Evolutionary conservation across 2,797 vertebrate genomes (phyloP).

Genomic region (Gila robusta): DNA sequence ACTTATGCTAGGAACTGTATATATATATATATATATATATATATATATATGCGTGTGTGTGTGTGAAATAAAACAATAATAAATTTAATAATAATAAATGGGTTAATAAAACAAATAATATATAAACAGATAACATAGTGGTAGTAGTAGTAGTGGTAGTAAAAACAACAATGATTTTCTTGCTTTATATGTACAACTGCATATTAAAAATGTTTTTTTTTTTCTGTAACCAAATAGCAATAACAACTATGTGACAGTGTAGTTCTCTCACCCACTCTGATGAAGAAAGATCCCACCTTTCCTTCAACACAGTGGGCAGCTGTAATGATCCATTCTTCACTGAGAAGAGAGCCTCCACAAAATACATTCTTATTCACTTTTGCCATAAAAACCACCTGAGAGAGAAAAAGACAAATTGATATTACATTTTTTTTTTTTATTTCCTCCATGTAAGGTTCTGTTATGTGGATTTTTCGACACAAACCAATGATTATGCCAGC

Average conservation of each 20-base stretch:
- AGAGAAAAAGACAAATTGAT: slow-evolving; percentile 22
- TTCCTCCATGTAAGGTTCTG: neutral
- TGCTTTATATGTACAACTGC: neutral
- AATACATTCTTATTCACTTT: slow-evolving; percentile 66
- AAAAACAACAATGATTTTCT: neutral
- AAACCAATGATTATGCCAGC: neutral
- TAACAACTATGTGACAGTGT: neutral
- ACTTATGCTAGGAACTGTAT: too few species aligned
- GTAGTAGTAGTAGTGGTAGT: neutral
- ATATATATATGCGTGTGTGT: too few species aligned
- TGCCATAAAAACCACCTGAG: slow-evolving; percentile 83
- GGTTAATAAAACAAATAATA: neutral
- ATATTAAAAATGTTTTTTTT: neutral
- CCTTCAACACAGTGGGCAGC: slow-evolving; percentile 86
- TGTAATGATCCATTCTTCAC: slow-evolving; percentile 88
- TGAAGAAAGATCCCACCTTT: slow-evolving; percentile 52
- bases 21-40: neutral
- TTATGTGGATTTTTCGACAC: neutral
- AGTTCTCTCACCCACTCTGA: slow-evolving; percentile 74
- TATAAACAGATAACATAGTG: neutral
- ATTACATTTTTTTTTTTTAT: neutral
- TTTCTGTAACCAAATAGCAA: neutral
- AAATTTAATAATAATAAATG: neutral
- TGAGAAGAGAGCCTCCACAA: slow-evolving; percentile 91
- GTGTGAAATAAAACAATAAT: neutral